phyloP scores from a whole-genome alignment of 2,888 invertebrate species.

The Drosophila fulvimacula region DNA sequence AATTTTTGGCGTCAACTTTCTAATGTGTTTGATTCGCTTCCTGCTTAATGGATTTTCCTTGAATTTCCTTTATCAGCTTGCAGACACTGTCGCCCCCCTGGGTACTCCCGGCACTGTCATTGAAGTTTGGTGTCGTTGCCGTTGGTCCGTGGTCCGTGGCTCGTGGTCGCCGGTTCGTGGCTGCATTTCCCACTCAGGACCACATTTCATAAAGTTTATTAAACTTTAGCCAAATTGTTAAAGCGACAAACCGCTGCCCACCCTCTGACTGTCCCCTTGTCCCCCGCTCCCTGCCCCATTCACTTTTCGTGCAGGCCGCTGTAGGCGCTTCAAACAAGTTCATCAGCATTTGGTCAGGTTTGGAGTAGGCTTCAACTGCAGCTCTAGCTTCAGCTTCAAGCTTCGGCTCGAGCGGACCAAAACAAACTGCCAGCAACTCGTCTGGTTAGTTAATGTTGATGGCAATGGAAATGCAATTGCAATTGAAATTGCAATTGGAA shows the following conservation, averaged over 20 bases:
- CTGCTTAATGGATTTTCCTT: constrained; percentile 53
- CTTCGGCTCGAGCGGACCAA: constrained; percentile 38
- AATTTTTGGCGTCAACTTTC: constrained; percentile 53
- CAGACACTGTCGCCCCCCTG: constrained; percentile 6
- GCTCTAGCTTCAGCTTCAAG: background rate
- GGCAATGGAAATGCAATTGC: constrained; percentile 39
- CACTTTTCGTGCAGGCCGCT: constrained; percentile 63
- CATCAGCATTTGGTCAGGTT: constrained; percentile 69
- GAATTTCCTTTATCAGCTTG: constrained; percentile 57
- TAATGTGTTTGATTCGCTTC: constrained; percentile 53
- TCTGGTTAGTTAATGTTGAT: constrained; percentile 40
- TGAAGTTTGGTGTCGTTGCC: constrained; percentile 41
- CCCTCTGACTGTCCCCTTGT: background rate
- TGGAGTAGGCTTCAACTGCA: constrained; percentile 25
- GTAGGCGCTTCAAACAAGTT: constrained; percentile 73
- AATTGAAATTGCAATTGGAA: constrained; percentile 24
- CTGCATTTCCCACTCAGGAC: constrained; percentile 79
- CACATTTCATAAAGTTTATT: constrained; percentile 80
- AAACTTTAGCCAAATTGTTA: constrained; percentile 79
- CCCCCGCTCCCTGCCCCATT: constrained; percentile 23
- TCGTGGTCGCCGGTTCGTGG: constrained; percentile 28
- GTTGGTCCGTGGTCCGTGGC: constrained; percentile 30
- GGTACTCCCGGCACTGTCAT: constrained; percentile 47
- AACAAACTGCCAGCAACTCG: constrained; percentile 58
- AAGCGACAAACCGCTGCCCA: constrained; percentile 47